Base-by-base conservation (phyloP, 2,113 vertebrate genomes). In the Aleadryas rufinucha region DNA sequence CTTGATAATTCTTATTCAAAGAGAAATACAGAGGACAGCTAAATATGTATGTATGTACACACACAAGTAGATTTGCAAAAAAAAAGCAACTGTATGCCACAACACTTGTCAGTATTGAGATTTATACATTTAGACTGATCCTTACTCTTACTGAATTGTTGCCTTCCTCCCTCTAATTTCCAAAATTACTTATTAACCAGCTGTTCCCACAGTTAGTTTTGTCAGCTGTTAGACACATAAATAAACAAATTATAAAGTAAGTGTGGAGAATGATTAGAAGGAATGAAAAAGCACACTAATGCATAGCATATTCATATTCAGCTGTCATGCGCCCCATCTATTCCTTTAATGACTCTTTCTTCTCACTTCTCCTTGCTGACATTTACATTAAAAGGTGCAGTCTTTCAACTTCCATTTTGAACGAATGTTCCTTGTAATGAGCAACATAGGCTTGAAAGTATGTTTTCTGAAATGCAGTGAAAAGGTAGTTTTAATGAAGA, bases 281-380 rank as follows among this genome's bases (percentile, higher is more conserved):
- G 95, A 92, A 96, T 63, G 85, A 88, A 91, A 93, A 97, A 95
- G 90, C 56, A 45, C 56, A 60, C 82, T 97, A 97, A 97, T 95
- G 97, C 97, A 95, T 8, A 81, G 87, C 63, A 80, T 93, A 97
- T 97, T 97, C 95, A 95, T 96, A 95, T 95, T 97, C 93, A 96
- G 95, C 96, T 94, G 83, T 94, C 95, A 97, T 81, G 97, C 50
- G 60, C 84, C 78, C 92, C 94, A 91, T 89, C 96, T 97, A 94
- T 94, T 97, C 87, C 94, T 97, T 97, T 97, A 97, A 98, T 97
- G 86, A 93, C 59, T 97, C 93, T 90, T 96, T 90, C 93, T 93
- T 96, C 96, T 97, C 96, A 82, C 90, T 96, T 95, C 97, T 94
- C 94, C 95, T 84, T 71, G 81, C 97, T 97, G 93, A 96, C 92